phyloP scores from a whole-genome alignment of 2,113 vertebrate genomes.

The Pollimyrus isidori region DNA sequence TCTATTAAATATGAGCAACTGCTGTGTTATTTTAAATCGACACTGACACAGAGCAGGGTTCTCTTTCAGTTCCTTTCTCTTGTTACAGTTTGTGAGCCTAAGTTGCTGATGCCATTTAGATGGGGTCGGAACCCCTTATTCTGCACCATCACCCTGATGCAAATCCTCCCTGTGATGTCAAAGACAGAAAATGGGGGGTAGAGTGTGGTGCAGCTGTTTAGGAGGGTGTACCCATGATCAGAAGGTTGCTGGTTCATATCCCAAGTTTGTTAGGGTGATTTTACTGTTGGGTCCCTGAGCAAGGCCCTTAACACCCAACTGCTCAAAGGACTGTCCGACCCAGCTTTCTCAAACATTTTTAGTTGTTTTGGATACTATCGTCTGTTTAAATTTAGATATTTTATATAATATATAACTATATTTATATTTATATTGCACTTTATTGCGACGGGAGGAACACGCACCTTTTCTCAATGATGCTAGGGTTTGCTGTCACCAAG shows the following conservation, averaged over 20 bases:
- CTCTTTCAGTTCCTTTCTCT: background rate
- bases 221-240: background rate
- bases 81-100: background rate
- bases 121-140: background rate
- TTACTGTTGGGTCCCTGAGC: background rate
- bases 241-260: background rate
- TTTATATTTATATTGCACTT: no score
- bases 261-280: background rate
- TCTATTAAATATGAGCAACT: background rate
- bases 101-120: background rate
- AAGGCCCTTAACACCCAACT: background rate
- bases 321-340: background rate
- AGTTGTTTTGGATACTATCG: background rate
- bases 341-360: background rate
- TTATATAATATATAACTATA: no score
- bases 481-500: constrained; percentile 93
- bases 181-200: background rate
- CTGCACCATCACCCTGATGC: background rate
- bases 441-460: background rate
- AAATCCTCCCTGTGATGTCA: background rate
- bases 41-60: background rate
- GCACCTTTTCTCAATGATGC: constrained; percentile 93
- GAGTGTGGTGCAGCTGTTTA: background rate
- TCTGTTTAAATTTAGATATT: background rate
- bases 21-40: background rate